Conservation (phyloP, 2,113 vertebrate genomes). For the Oreochromis niloticus region DNA sequence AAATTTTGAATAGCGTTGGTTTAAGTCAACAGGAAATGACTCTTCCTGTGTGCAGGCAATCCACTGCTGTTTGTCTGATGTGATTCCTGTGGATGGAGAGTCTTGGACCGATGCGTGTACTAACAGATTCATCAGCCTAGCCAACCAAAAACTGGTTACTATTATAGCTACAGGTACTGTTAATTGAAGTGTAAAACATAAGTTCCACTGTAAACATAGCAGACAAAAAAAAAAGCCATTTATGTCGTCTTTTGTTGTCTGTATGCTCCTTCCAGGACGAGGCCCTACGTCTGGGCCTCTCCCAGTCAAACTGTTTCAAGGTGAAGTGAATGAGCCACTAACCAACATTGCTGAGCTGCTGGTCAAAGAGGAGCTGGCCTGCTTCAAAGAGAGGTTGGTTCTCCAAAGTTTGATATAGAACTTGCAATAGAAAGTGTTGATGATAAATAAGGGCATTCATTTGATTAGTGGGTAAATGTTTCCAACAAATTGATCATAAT, state of each 20-base stretch:
- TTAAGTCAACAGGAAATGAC: neutral
- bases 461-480: neutral
- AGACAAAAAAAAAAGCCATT: neutral
- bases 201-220: neutral
- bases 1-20: neutral
- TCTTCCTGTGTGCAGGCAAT: slow-evolving; percentile 74
- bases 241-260: neutral
- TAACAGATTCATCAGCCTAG: slow-evolving; percentile 77
- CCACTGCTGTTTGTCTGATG: slow-evolving; percentile 78
- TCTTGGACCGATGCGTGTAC: slow-evolving; percentile 77
- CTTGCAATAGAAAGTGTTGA: neutral
- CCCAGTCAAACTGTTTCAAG: slow-evolving; percentile 50
- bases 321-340: neutral
- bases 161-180: slow-evolving; percentile 74
- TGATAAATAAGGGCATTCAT: neutral
- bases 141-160: slow-evolving; percentile 74
- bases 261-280: neutral
- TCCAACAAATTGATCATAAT: neutral
- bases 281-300: neutral
- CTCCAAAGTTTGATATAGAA: neutral
- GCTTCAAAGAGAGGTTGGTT: slow-evolving; percentile 47
- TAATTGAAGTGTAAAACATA: neutral
- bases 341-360: slow-evolving; percentile 53
- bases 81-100: slow-evolving; percentile 67
- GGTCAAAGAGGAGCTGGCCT: slow-evolving; percentile 55